Conservation (phyloP, 2,888 invertebrate genomes). For the Drosophila dives region DNA sequence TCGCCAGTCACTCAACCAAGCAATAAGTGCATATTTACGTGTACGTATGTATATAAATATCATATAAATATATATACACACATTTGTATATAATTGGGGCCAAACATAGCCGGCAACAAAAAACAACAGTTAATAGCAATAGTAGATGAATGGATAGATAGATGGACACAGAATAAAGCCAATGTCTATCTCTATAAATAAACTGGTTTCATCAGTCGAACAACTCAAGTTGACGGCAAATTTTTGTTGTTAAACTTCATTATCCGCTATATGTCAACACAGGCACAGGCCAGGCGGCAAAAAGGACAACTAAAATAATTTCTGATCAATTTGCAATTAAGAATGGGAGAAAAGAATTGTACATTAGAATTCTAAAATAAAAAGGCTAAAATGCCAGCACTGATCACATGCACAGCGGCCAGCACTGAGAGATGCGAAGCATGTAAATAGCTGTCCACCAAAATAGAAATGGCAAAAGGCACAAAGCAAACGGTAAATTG, state of each 20-base stretch:
- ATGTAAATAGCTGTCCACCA: slow-evolving; percentile 49
- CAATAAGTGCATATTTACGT: background rate
- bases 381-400: slow-evolving; percentile 7
- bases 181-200: slow-evolving; percentile 11
- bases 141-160: slow-evolving; percentile 19
- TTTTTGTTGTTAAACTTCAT: background rate
- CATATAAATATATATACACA: background rate
- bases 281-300: background rate
- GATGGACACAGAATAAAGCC: slow-evolving; percentile 24
- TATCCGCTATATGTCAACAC: background rate
- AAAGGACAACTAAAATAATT: background rate
- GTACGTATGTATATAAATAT: background rate
- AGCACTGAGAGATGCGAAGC: background rate
- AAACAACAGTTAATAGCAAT: slow-evolving; percentile 6
- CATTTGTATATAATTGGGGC: slow-evolving; percentile 41
- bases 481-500: slow-evolving; percentile 67
- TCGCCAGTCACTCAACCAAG: slow-evolving; percentile 17
- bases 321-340: background rate
- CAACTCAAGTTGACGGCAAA: background rate
- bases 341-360: background rate
- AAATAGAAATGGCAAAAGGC: slow-evolving; percentile 72
- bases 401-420: slow-evolving; percentile 1
- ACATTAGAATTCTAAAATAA: background rate
- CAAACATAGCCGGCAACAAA: slow-evolving; percentile 22
- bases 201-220: slow-evolving; percentile 30